These are phyloP conservation scores for Athene cunicularia DNA, from an alignment of 2,113 vertebrate species.

Conservation along the genomic window DNA sequence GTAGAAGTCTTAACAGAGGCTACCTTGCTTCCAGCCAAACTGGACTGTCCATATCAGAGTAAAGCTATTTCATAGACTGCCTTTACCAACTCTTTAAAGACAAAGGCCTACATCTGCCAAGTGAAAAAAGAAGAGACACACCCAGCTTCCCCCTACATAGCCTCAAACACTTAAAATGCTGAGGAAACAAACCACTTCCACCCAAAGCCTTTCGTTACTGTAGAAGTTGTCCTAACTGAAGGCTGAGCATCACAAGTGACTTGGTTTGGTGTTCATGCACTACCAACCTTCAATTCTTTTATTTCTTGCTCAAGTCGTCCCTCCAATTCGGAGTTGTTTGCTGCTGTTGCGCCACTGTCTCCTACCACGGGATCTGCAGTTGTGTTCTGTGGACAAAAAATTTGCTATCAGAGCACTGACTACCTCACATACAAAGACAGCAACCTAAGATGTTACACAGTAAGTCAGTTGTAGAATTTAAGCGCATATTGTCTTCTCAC, in stretches of 20 bases:
- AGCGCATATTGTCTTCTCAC: background rate
- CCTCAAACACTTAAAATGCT: background rate
- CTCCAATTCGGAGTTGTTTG: slow-evolving; percentile 75
- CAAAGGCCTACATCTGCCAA: background rate
- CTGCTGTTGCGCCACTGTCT: slow-evolving; percentile 20
- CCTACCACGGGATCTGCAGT: background rate
- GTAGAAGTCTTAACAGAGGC: no score
- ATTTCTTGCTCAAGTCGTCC: slow-evolving; percentile 80
- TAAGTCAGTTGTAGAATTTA: no score
- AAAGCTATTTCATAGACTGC: background rate
- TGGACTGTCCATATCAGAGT: background rate
- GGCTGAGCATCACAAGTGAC: background rate
- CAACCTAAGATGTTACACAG: background rate
- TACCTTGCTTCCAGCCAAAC: background rate
- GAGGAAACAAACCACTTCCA: background rate
- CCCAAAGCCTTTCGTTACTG: background rate
- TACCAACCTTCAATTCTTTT: slow-evolving; percentile 84
- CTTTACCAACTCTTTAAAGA: background rate
- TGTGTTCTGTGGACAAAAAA: slow-evolving; percentile 64
- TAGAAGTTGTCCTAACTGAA: background rate
- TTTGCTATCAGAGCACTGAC: background rate
- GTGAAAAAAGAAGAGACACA: background rate
- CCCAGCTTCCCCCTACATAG: background rate
- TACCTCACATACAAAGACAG: fast-evolving
- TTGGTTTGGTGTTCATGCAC: background rate